Conservation (phyloP, 2,888 invertebrate species). For the Spodoptera exigua region DNA sequence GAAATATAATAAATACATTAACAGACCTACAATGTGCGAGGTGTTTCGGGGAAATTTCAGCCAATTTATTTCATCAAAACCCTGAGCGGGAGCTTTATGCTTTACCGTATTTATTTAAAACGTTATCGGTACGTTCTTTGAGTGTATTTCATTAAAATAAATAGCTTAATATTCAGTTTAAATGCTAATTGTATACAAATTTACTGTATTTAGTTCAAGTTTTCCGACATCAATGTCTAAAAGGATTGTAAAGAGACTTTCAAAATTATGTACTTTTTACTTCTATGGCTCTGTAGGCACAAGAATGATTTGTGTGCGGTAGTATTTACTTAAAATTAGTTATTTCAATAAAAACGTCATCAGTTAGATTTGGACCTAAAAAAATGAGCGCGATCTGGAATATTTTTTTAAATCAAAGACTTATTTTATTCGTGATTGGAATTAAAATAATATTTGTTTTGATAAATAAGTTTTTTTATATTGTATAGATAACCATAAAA, state of each 20-base stretch:
- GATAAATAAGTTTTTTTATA: no score
- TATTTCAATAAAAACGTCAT: conserved; percentile 13
- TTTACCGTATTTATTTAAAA: conserved; percentile 11
- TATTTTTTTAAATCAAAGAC: not conserved
- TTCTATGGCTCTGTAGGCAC: conserved; percentile 47
- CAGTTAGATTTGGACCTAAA: not conserved
- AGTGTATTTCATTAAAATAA: conserved; percentile 4
- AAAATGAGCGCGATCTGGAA: not conserved
- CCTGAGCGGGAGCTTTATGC: not conserved
- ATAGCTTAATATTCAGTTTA: not conserved
- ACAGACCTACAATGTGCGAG: not conserved
- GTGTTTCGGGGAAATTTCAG: conserved; percentile 12
- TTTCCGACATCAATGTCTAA: no score
- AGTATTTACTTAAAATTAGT: conserved; percentile 44
- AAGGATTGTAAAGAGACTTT: not conserved
- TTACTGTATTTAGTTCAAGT: not conserved
- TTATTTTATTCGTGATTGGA: conserved; percentile 26
- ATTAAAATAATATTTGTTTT: not conserved
- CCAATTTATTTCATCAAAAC: conserved; percentile 19
- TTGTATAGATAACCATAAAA: conserved; percentile 10
- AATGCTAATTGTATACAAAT: not conserved
- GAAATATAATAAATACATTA: conserved; percentile 26
- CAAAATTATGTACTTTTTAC: conserved; percentile 12
- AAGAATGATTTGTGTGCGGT: conserved; percentile 44
- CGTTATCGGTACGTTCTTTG: not conserved